Percentiles rank a stretch among this genome's conserved stretches.
Conservation (phyloP, 37 sponge, comb jelly and placozoan species). For the Eunapius fragilis region DNA sequence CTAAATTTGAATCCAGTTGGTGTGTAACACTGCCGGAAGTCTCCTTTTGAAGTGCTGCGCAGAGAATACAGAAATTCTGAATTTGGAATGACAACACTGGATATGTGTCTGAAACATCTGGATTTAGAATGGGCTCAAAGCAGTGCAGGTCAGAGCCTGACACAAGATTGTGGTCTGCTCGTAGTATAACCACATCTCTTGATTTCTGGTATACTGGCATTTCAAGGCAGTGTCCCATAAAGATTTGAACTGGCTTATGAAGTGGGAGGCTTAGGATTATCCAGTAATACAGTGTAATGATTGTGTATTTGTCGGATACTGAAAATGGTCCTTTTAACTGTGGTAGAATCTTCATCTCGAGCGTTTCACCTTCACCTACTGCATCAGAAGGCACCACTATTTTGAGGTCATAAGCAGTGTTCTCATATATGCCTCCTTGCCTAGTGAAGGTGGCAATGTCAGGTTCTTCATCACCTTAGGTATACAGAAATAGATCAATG, state of each 20-base stretch:
- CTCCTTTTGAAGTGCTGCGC: background rate
- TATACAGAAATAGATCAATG: too few species aligned
- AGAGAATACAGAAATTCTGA: background rate
- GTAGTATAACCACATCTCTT: background rate
- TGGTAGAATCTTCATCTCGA: background rate
- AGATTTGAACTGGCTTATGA: background rate
- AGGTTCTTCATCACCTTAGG: background rate
- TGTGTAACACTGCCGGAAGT: background rate
- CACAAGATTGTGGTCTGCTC: background rate
- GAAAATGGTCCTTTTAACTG: background rate
- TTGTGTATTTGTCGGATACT: background rate
- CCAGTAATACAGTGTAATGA: background rate
- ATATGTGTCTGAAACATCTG: background rate
- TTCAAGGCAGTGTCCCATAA: background rate
- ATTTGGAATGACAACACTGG: background rate
- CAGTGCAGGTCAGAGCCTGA: background rate
- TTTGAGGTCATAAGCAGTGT: background rate
- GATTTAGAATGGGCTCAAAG: background rate
- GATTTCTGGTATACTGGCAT: background rate
- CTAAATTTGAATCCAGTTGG: too few species aligned
- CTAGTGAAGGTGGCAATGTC: background rate
- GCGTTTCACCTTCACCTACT: background rate
- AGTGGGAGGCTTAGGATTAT: background rate
- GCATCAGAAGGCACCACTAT: background rate
- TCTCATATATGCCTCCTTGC: background rate